Conservation (phyloP, 2,888 invertebrate species). For the Achlya flavicornis region DNA sequence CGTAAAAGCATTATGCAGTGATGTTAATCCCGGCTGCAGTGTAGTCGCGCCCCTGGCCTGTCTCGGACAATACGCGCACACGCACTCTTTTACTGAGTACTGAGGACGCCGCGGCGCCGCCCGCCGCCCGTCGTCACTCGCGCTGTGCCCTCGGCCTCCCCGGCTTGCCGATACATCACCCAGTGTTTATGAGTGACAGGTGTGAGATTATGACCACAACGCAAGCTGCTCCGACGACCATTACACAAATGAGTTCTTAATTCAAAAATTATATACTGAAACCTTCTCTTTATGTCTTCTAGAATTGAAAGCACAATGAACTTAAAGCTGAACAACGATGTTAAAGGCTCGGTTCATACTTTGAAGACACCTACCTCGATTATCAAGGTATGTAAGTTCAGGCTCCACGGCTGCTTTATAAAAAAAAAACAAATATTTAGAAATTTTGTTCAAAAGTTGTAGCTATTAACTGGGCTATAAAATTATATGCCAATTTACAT, state of each 20-base stretch:
- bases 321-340: conserved; percentile 73
- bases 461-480: too few species aligned
- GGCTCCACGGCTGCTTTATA: too few species aligned
- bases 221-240: not conserved
- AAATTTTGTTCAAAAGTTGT: too few species aligned
- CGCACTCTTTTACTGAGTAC: conserved; percentile 26
- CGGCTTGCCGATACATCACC: conserved; percentile 1
- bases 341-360: conserved; percentile 54
- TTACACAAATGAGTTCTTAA: conserved; percentile 4
- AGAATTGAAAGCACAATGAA: conserved; percentile 64
- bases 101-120: conserved; percentile 13
- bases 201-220: conserved; percentile 38
- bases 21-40: conserved; percentile 64
- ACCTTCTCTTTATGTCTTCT: conserved; percentile 32
- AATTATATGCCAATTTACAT: too few species aligned
- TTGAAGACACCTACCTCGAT: conserved; percentile 58
- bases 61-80: conserved; percentile 56
- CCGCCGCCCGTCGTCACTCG: conserved; percentile 15
- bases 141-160: conserved; percentile 13
- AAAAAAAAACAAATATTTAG: not conserved
- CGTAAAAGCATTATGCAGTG: conserved; percentile 69
- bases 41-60: conserved; percentile 48
- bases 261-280: not conserved
- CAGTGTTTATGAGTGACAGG: conserved; percentile 57
- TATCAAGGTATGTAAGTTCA: conserved; percentile 58